Evolutionary conservation across 2,113 vertebrate species (phyloP).

Genomic region (Bostrychus sinensis): DNA sequence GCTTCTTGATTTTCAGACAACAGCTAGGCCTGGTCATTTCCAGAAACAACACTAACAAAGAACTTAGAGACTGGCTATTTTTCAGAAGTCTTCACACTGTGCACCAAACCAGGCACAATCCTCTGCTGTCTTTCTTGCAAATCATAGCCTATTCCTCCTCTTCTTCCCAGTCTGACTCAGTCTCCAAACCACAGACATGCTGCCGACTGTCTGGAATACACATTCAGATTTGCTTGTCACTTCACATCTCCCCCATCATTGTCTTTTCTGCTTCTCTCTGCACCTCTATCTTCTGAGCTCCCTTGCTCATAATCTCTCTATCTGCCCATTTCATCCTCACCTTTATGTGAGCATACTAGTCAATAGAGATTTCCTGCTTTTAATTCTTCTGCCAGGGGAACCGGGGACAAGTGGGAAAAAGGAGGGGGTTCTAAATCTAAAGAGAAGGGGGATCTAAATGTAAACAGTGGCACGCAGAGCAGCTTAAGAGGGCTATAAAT

Average conservation of each 20-base stretch:
- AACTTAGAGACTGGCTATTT: background rate
- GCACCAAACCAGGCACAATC: slow-evolving; percentile 1
- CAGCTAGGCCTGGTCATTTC: background rate
- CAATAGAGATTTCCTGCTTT: slow-evolving; percentile 60
- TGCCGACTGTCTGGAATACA: slow-evolving; percentile 47
- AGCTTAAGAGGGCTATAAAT: slow-evolving; percentile 76
- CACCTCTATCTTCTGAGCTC: slow-evolving; percentile 28
- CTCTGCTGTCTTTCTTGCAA: slow-evolving; percentile 6
- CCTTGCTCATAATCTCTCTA: slow-evolving; percentile 45
- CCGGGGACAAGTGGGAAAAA: slow-evolving; percentile 12
- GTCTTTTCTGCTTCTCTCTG: slow-evolving; percentile 26
- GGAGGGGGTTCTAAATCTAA: slow-evolving; percentile 48
- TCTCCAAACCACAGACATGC: slow-evolving; percentile 53
- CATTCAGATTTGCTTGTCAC: slow-evolving; percentile 65
- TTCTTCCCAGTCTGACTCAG: slow-evolving; percentile 30
- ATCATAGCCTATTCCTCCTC: slow-evolving; percentile 8
- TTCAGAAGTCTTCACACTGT: background rate
- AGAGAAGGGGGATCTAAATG: slow-evolving; percentile 64
- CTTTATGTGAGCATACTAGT: slow-evolving; percentile 26
- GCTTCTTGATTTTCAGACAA: background rate
- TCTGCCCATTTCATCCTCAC: slow-evolving; percentile 32
- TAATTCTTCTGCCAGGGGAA: slow-evolving; percentile 44
- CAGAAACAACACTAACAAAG: background rate
- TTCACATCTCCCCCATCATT: slow-evolving; percentile 60
- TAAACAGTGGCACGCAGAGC: slow-evolving; percentile 72